Conservation (phyloP, 2,113 vertebrate species). For the Dasypus novemcinctus region DNA sequence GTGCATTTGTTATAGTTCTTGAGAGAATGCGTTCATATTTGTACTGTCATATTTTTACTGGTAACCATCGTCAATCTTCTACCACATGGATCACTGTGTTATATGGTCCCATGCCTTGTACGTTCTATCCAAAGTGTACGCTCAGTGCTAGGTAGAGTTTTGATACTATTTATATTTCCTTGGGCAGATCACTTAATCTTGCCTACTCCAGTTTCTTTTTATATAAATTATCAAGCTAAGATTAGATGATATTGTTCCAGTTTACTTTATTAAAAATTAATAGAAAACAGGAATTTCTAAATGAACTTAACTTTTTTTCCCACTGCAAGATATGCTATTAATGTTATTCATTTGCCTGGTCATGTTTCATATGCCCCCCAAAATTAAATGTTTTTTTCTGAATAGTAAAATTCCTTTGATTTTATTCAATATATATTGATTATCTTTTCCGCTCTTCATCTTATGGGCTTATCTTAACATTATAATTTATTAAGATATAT, state of each 20-base stretch:
- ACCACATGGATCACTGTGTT: too few relatives aligned
- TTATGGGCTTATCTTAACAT: constrained; percentile 11
- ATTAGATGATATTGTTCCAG: neutral
- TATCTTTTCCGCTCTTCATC: neutral
- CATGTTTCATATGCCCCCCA: neutral
- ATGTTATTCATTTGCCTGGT: constrained; percentile 33
- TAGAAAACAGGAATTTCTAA: constrained; percentile 27
- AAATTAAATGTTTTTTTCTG: constrained; percentile 46
- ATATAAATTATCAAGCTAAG: constrained; percentile 31
- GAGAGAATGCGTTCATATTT: too few relatives aligned
- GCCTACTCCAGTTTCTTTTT: constrained; percentile 9
- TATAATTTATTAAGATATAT: constrained; percentile 35
- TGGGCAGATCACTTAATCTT: neutral
- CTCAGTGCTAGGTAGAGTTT: neutral
- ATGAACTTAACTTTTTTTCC: constrained; percentile 33
- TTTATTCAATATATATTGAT: neutral
- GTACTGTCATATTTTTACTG: too few relatives aligned
- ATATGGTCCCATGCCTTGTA: too few relatives aligned
- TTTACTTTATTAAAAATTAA: constrained; percentile 12
- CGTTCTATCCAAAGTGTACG: too few relatives aligned
- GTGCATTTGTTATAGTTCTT: too few relatives aligned
- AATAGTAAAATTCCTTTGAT: constrained; percentile 14
- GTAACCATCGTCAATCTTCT: too few relatives aligned
- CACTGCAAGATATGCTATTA: neutral
- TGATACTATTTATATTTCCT: neutral